Percentiles rank a stretch among this genome's conserved stretches.
Conservation (phyloP, 92 coral and sea anemone species). For the Epizoanthus scotinus region DNA sequence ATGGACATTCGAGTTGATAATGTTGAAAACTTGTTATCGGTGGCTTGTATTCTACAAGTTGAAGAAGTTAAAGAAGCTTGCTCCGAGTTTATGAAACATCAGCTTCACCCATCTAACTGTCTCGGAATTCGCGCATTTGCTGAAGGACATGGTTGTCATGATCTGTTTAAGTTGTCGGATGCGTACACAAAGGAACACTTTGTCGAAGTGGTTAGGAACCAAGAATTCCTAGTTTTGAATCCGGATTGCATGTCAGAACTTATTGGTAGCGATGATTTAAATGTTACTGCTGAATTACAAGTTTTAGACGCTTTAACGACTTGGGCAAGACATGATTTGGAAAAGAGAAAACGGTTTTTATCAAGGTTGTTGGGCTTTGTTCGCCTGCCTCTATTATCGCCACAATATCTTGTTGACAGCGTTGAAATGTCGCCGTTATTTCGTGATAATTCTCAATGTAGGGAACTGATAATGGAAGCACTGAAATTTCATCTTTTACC, state of each 20-base stretch:
- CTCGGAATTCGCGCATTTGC: slow-evolving; percentile 97
- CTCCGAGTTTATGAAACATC: slow-evolving; percentile 96
- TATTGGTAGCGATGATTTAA: slow-evolving; percentile 86
- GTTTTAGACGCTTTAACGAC: slow-evolving; percentile 70
- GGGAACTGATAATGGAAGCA: slow-evolving; percentile 91
- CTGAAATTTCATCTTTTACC: slow-evolving; percentile 95
- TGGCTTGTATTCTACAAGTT: slow-evolving; percentile 90
- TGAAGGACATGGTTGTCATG: slow-evolving; percentile 91
- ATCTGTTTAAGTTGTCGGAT: slow-evolving; percentile 82
- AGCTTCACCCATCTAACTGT: slow-evolving; percentile 94
- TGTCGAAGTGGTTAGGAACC: slow-evolving; percentile 86
- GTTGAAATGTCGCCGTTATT: slow-evolving; percentile 91
- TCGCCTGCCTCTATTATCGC: slow-evolving; percentile 78
- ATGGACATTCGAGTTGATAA: slow-evolving; percentile 94
- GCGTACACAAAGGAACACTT: slow-evolving; percentile 91
- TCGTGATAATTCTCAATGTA: slow-evolving; percentile 75
- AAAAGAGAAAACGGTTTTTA: slow-evolving; percentile 62
- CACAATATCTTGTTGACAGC: slow-evolving; percentile 82
- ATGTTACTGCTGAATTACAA: slow-evolving; percentile 84
- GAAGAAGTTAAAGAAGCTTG: slow-evolving; percentile 92
- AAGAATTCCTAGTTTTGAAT: slow-evolving; percentile 84
- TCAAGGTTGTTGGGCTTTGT: slow-evolving; percentile 64
- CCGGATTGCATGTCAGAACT: slow-evolving; percentile 79
- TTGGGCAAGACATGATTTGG: slow-evolving; percentile 81
- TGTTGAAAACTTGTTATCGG: slow-evolving; percentile 89